A percentile compares a stretch with the other conserved stretches of the same genome.
Evolutionary conservation across 2,888 invertebrate genomes (phyloP).

Genomic region (Gonocerus acuteangulatus): DNA sequence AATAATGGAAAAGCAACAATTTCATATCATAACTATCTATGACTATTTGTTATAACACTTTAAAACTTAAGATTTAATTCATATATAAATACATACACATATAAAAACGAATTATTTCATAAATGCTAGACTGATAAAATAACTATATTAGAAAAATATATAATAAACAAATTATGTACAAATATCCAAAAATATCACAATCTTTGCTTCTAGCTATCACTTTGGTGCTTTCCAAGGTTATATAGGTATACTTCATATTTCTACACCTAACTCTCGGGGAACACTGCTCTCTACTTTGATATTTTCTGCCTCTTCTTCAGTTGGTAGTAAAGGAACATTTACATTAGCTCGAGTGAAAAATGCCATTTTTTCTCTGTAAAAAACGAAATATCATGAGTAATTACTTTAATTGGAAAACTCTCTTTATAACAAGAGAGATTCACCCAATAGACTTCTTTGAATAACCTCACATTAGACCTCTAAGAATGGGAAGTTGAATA

Average conservation of each 20-base stretch:
- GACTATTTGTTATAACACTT: slow-evolving; percentile 21
- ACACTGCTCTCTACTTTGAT: slow-evolving; percentile 73
- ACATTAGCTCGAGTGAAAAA: slow-evolving; percentile 81
- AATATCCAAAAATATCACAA: slow-evolving; percentile 34
- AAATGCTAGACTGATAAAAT: slow-evolving; percentile 18
- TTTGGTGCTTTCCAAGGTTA: slow-evolving; percentile 32
- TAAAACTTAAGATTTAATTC: slow-evolving; percentile 3
- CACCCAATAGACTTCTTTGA: no score
- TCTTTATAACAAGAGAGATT: no score
- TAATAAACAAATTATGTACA: slow-evolving; percentile 24
- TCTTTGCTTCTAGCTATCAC: slow-evolving; percentile 35
- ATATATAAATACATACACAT: slow-evolving; percentile 18
- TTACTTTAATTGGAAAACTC: no score
- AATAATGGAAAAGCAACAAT: slow-evolving; percentile 16
- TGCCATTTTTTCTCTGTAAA: slow-evolving; percentile 87
- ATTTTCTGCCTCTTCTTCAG: slow-evolving; percentile 49
- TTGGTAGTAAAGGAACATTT: slow-evolving; percentile 66
- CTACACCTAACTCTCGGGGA: slow-evolving; percentile 74
- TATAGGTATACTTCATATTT: slow-evolving; percentile 51
- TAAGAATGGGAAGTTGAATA: no score
- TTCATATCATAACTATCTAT: slow-evolving; percentile 15
- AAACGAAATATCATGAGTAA: slow-evolving; percentile 34
- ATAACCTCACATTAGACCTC: no score
- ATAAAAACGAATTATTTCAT: slow-evolving; percentile 23
- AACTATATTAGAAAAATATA: slow-evolving; percentile 24